Evolutionary conservation across 1,140 invertebrate species (phyloP).

Genomic region (Drosophila leontia): DNA sequence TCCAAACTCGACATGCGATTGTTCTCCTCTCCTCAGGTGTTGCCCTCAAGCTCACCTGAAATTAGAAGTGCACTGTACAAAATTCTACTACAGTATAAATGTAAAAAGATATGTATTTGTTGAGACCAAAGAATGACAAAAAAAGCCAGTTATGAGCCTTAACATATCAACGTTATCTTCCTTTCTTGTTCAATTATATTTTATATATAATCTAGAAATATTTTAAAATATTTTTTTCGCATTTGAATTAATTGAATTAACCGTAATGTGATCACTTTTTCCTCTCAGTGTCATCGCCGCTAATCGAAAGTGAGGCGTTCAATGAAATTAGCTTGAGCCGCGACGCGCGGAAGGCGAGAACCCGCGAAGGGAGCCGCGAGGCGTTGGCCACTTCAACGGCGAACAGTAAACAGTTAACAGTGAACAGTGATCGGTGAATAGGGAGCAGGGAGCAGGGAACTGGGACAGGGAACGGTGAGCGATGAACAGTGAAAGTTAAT

Average conservation of each 20-base stretch:
- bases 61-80: background rate
- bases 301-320: constrained; percentile 43
- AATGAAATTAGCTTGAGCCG: constrained; percentile 25
- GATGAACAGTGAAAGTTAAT: constrained; percentile 60
- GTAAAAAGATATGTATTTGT: too few species aligned
- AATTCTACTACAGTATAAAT: background rate
- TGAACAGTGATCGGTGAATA: background rate
- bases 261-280: background rate
- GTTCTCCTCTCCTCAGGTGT: constrained; percentile 9
- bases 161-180: too few species aligned
- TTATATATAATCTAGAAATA: too few species aligned
- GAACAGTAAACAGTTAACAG: constrained; percentile 32
- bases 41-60: background rate
- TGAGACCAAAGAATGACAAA: too few species aligned
- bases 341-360: constrained; percentile 14
- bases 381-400: constrained; percentile 36
- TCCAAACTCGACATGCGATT: background rate
- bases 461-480: background rate
- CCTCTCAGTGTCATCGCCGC: constrained; percentile 1
- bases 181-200: too few species aligned
- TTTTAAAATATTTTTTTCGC: too few species aligned
- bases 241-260: background rate
- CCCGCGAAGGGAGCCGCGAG: constrained; percentile 49
- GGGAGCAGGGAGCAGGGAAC: constrained; percentile 5
- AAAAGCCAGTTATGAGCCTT: too few species aligned